These are phyloP conservation scores for Deilephila elpenor DNA, from an alignment of 2,888 invertebrate genomes.

Conservation along the genomic window DNA sequence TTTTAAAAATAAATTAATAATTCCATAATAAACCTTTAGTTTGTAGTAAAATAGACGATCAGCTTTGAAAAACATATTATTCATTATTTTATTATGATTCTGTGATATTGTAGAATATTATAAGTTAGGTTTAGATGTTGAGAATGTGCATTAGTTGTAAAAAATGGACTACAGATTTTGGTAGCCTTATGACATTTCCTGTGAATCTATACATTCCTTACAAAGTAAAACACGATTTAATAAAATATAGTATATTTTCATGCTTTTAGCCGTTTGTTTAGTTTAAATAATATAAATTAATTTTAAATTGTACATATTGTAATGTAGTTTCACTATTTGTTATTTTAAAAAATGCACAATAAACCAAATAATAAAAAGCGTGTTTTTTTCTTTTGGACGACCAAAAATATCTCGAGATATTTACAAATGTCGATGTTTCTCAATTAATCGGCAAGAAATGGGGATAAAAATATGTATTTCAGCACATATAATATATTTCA, in stretches of 20 bases:
- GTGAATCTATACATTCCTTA: constrained; percentile 38
- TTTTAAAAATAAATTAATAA: constrained; percentile 23
- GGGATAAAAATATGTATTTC: background rate
- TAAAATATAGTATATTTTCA: background rate
- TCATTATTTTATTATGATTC: constrained; percentile 53
- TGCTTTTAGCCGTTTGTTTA: constrained; percentile 32
- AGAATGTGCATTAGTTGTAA: constrained; percentile 4
- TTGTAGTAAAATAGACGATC: constrained; percentile 21
- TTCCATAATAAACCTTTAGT: background rate
- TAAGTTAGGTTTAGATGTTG: constrained; percentile 31
- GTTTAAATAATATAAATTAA: constrained; percentile 33
- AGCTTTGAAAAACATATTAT: constrained; percentile 28
- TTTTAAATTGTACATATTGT: constrained; percentile 44
- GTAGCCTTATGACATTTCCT: constrained; percentile 30
- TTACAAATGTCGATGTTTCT: background rate
- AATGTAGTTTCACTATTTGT: constrained; percentile 56
- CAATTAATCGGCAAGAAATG: background rate
- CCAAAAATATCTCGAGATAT: background rate
- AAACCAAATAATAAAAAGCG: constrained; percentile 68
- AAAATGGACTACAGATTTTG: constrained; percentile 14
- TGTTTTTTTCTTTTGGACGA: background rate
- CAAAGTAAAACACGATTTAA: background rate
- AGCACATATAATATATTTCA: too few relatives aligned
- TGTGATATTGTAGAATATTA: constrained; percentile 71
- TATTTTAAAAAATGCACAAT: constrained; percentile 69